A percentile compares a stretch with the other conserved stretches of the same genome.
Evolutionary conservation across 2,888 invertebrate genomes (phyloP).

Genomic region (Lasioglossum oenotherae): DNA sequence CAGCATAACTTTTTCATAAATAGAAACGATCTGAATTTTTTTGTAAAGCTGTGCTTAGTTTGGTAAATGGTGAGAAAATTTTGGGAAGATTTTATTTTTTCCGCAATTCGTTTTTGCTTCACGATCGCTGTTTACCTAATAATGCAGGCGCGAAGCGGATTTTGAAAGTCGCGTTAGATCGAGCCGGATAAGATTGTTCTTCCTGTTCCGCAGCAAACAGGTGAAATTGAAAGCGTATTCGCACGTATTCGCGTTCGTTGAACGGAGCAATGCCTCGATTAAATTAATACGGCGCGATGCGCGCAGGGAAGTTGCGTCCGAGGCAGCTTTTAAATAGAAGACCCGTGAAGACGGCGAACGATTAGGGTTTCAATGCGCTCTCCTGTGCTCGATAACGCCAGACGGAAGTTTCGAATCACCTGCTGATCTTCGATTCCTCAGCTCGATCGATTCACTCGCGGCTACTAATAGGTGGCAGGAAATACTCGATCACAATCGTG

Average conservation of each 20-base stretch:
- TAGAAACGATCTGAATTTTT: too few species aligned
- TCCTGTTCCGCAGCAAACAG: conserved; percentile 34
- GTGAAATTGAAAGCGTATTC: conserved; percentile 13
- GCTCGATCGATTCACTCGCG: neutral
- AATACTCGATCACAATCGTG: neutral
- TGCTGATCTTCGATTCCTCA: neutral
- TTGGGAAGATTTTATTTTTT: too few species aligned
- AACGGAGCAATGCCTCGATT: conserved; percentile 25
- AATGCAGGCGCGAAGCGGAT: conserved; percentile 8
- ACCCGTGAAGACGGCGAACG: neutral
- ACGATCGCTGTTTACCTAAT: too few species aligned
- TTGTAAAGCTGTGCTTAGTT: too few species aligned
- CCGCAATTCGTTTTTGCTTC: neutral
- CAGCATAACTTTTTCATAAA: too few species aligned
- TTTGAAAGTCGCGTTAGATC: conserved; percentile 59
- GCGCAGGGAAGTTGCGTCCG: conserved; percentile 13
- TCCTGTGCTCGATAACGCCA: neutral
- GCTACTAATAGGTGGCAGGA: neutral
- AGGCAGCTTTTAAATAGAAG: conserved; percentile 10
- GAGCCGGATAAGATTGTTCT: conserved; percentile 49
- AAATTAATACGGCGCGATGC: neutral
- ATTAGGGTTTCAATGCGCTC: conserved; percentile 5
- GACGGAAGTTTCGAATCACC: neutral
- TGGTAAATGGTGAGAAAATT: too few species aligned
- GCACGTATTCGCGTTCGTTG: conserved; percentile 10